Evolutionary conservation across 1,140 invertebrate genomes (phyloP), one percentile per base, ranked within the genome.

Genomic region (Onthophagus taurus): DNA sequence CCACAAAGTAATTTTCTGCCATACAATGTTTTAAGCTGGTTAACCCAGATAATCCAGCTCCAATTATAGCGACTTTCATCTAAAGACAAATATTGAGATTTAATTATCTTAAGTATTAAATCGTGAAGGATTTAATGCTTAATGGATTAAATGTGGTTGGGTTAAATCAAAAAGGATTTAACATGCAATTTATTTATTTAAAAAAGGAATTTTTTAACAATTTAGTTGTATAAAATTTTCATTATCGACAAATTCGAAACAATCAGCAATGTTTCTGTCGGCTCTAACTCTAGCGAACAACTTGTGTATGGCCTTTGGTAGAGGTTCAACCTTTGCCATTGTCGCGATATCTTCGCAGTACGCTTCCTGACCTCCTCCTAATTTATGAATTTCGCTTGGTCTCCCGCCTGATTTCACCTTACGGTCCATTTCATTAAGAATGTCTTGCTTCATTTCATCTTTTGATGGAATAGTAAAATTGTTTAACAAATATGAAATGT

Each of bases 31-130:
- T 72, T 1, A 76, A 72, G 1, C 82, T 75, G 52, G 77, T 80
- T 8, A 90, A 64, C 1, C 87, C 87, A 0, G 81, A 80, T 1
- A 82, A 83, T 3, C 86, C 86, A 5, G 81, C 83, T 9, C 86
- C 86, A 45, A 90, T 75, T 6, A 89, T 75, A 52, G 76, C 78
- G 5, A 81, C 74, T 21, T 72, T 71, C 48, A 65, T 66, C 42
- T 35, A n/a, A n/a, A n/a, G n/a, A n/a, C n/a, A n/a, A n/a, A n/a
- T n/a, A n/a, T n/a, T n/a, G n/a, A n/a, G n/a, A n/a, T n/a, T n/a
- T n/a, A n/a, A n/a, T n/a, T n/a, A n/a, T n/a, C n/a, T n/a, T n/a
- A n/a, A n/a, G n/a, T n/a, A n/a, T n/a, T n/a, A n/a, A n/a, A n/a
- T n/a, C n/a, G n/a, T n/a, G n/a, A n/a, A n/a, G n/a, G n/a, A n/a